A percentile compares a stretch with the other conserved stretches of the same genome.
phyloP scores from a whole-genome alignment of 2,113 vertebrate genomes.

The Salvelinus alpinus region DNA sequence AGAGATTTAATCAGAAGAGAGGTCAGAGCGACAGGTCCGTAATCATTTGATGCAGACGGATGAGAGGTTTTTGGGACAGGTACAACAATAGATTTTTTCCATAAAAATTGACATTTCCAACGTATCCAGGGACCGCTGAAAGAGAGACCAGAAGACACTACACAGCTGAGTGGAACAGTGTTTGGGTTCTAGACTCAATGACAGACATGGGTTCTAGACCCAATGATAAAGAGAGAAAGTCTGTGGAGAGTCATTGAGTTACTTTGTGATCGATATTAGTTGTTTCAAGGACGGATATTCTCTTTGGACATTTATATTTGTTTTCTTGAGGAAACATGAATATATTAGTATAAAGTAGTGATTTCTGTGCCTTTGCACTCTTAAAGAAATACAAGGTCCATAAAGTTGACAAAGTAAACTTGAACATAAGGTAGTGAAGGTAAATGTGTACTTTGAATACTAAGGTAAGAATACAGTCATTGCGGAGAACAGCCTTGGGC shows the following conservation, averaged over 20 bases:
- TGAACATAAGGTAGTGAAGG: not conserved
- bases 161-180: too few species aligned
- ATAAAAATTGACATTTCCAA: too few species aligned
- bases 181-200: too few species aligned
- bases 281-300: not conserved
- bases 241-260: conserved; percentile 8
- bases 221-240: conserved; percentile 72
- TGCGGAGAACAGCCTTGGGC: conserved; percentile 25
- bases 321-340: not conserved
- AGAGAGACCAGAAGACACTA: too few species aligned
- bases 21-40: too few species aligned
- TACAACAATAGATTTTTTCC: too few species aligned
- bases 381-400: not conserved
- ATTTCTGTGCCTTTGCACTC: not conserved
- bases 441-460: not conserved
- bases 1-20: too few species aligned
- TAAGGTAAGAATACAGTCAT: not conserved
- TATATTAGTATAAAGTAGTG: not conserved
- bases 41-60: too few species aligned
- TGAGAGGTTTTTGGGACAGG: too few species aligned
- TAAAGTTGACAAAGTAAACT: not conserved
- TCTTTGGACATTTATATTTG: not conserved
- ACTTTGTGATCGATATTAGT: not conserved
- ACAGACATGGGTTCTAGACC: not conserved
- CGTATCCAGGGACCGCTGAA: too few species aligned